phyloP scores from a whole-genome alignment of 2,797 vertebrate genomes.

The Astyanax mexicanus region DNA sequence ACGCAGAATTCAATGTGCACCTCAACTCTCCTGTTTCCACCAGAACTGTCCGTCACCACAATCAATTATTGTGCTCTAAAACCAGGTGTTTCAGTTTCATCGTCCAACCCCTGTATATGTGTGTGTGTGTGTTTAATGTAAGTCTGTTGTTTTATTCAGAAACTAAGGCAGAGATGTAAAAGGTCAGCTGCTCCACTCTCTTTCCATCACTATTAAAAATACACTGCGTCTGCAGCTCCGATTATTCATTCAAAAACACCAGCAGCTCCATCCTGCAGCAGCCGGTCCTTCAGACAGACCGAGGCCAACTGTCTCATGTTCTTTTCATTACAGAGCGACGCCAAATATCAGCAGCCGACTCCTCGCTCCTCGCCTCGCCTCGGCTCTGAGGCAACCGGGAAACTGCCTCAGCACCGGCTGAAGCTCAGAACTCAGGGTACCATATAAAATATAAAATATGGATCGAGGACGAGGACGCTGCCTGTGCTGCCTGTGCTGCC shows the following conservation, averaged over 20 bases:
- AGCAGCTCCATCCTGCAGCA: constrained; percentile 14
- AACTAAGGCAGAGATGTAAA: constrained; percentile 32
- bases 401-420: too few relatives aligned
- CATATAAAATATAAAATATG: background rate
- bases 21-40: too few relatives aligned
- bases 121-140: background rate
- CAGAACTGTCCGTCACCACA: too few relatives aligned
- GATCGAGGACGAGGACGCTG: background rate
- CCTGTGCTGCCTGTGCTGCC: too few relatives aligned
- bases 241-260: constrained; percentile 33
- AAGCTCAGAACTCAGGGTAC: background rate
- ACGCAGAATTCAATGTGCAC: too few relatives aligned
- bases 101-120: too few relatives aligned
- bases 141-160: constrained; percentile 21
- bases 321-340: constrained; percentile 22
- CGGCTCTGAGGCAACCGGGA: background rate
- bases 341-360: constrained; percentile 10
- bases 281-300: constrained; percentile 18
- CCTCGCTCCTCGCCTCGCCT: background rate
- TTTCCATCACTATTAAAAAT: constrained; percentile 24
- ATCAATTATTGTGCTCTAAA: too few relatives aligned
- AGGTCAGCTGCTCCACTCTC: constrained; percentile 31
- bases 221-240: background rate
- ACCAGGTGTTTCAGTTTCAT: too few relatives aligned
- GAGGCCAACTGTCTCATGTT: constrained; percentile 31